Conservation (phyloP, 1,140 invertebrate species). For the Arion vulgaris region DNA sequence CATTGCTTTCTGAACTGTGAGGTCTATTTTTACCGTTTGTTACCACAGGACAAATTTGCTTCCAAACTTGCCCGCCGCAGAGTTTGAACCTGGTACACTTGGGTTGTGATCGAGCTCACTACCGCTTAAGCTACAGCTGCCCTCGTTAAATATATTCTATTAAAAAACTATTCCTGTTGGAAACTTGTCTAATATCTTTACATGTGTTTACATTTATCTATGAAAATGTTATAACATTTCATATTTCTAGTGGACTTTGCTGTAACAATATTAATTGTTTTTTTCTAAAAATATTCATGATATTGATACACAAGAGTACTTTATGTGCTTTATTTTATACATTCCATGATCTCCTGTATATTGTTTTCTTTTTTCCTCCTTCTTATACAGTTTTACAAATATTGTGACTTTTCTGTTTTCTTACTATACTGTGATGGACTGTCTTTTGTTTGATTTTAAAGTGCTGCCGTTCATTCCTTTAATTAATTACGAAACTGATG, state of each 20-base stretch:
- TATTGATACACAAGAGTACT: conserved; percentile 3
- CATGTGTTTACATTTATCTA: not conserved
- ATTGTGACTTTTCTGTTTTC: not conserved
- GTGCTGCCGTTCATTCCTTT: too few relatives aligned
- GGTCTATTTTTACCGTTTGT: too few relatives aligned
- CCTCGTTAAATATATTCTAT: not conserved
- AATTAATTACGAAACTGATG: too few relatives aligned
- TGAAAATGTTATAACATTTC: not conserved
- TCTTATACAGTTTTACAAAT: not conserved
- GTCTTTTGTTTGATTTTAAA: too few relatives aligned
- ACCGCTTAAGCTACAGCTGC: too few relatives aligned
- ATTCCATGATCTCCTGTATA: not conserved
- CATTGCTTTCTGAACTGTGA: too few relatives aligned
- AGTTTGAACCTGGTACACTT: too few relatives aligned
- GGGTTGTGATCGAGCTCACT: too few relatives aligned
- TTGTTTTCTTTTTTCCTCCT: not conserved
- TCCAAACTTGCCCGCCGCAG: too few relatives aligned
- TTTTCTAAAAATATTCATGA: not conserved
- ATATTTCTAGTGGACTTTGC: not conserved
- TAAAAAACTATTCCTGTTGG: not conserved
- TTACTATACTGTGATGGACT: not conserved
- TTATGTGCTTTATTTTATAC: not conserved
- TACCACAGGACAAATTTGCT: too few relatives aligned
- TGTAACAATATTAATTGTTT: not conserved
- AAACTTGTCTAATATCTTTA: not conserved